Evolutionary conservation across 2,888 invertebrate species (phyloP).

Genomic region (Aspidiotus destructor): DNA sequence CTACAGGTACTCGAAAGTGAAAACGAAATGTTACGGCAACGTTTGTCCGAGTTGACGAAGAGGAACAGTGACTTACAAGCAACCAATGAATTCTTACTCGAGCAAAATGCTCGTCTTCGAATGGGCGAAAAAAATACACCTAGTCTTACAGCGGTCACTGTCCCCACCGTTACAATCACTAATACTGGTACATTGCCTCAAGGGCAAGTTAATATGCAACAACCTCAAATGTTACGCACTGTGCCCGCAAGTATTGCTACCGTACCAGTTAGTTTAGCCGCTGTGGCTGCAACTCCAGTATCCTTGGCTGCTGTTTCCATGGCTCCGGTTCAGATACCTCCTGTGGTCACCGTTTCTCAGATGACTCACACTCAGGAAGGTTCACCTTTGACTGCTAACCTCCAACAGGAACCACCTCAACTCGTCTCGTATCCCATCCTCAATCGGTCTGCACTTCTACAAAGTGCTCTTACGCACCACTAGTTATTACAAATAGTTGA

Average conservation of each 20-base stretch:
- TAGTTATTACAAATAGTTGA: background rate
- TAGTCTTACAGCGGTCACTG: conserved; percentile 49
- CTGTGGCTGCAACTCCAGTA: conserved; percentile 50
- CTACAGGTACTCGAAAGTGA: conserved; percentile 52
- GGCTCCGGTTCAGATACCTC: conserved; percentile 48
- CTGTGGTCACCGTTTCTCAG: conserved; percentile 37
- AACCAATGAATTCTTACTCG: conserved; percentile 66
- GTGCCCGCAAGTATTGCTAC: conserved; percentile 53
- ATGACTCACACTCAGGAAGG: conserved; percentile 24
- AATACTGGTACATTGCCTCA: conserved; percentile 45
- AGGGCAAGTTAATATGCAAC: conserved; percentile 42
- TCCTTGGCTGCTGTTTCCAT: conserved; percentile 50
- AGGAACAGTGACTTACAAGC: conserved; percentile 59
- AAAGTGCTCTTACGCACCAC: conserved; percentile 20
- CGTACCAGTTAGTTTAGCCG: conserved; percentile 53
- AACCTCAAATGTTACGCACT: conserved; percentile 48
- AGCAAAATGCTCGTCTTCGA: conserved; percentile 64
- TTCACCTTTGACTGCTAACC: conserved; percentile 3
- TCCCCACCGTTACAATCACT: conserved; percentile 53
- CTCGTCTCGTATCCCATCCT: conserved; percentile 28
- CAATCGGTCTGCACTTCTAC: conserved; percentile 21
- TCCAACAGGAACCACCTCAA: conserved; percentile 12
- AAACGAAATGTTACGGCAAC: conserved; percentile 55
- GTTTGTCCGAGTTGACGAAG: conserved; percentile 59
- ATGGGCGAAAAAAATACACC: conserved; percentile 49